phyloP scores from a whole-genome alignment of 2,888 invertebrate species.

The Heteromyza rotundicornis region DNA sequence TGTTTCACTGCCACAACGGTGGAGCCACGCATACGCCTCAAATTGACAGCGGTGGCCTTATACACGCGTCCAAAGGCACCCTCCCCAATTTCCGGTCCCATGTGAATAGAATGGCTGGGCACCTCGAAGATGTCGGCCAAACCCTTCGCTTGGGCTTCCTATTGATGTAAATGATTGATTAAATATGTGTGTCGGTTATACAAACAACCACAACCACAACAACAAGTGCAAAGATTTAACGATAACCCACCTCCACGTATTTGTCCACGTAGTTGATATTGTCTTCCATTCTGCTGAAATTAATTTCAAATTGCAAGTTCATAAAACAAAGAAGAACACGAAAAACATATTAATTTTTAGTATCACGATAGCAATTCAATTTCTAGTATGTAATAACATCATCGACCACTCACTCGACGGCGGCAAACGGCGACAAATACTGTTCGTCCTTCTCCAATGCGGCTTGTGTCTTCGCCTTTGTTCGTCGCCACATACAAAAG shows the following conservation, averaged over 20 bases:
- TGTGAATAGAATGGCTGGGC: constrained; percentile 48
- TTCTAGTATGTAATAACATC: background rate
- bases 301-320: too few relatives aligned
- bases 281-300: constrained; percentile 63
- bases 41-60: constrained; percentile 68
- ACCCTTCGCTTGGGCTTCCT: constrained; percentile 54
- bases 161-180: background rate
- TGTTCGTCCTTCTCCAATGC: constrained; percentile 39
- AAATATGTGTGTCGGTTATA: background rate
- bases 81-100: constrained; percentile 68
- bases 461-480: constrained; percentile 32
- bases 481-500: constrained; percentile 30
- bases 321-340: constrained; percentile 29
- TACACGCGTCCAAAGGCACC: constrained; percentile 81
- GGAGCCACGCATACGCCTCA: constrained; percentile 64
- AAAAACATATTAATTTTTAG: background rate
- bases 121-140: constrained; percentile 56
- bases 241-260: constrained; percentile 66
- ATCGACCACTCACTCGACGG: constrained; percentile 39
- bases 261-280: constrained; percentile 68
- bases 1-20: constrained; percentile 76
- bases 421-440: constrained; percentile 39
- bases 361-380: background rate
- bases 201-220: background rate
- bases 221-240: constrained; percentile 18